Base-by-base conservation (phyloP, 2,797 vertebrate species). In the Hyperoplus lanceolatus region DNA sequence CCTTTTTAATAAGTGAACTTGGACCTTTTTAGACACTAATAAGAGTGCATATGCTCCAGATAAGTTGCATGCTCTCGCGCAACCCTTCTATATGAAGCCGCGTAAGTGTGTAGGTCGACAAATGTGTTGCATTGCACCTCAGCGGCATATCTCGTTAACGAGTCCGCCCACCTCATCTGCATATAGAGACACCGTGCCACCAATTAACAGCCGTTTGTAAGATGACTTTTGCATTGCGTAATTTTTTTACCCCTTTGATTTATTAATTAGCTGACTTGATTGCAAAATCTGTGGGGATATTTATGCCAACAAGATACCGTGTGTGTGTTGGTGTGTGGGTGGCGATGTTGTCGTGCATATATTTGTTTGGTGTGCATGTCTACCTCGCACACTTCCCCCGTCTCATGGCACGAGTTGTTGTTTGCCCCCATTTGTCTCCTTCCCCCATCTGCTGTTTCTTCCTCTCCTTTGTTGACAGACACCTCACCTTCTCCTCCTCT, bases 131-230 rank as follows among this genome's bases (percentile, higher is more conserved):
- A 18, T 65, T 55, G 29, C 53, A 8, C 38, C 64, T 68, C 41
- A 8, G 46, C 54, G 46, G 61, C 15, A 8, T 36, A 51, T 75
- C 64, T 68, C 41, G 62, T 80, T 85, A 75, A 54, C 0, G 6
- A 70, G 67, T 59, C 65, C 39, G 5, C 66, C 41, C 54, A 68
- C 57, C 77, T 91, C 75, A 91, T 94, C 79, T 89, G 83, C 88
- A 88, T 80, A 69, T 53, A 77, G 65, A 77, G 65, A 43, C 72
- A 15, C 36, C 8, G 51, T 85, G 80, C 51, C 70, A 48, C 87
- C 85, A 87, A 85, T 92, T 88, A 90, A 71, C 79, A 87, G 75
- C 82, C 83, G 81, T 87, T 90, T 88, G 88, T 83, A 83, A 62
- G 60, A 85, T 15, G 64, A 80, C 68, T 57, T 21, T 6, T 73